phyloP scores from a whole-genome alignment of 2,797 vertebrate genomes.

The Neopelma chrysocephalum region DNA sequence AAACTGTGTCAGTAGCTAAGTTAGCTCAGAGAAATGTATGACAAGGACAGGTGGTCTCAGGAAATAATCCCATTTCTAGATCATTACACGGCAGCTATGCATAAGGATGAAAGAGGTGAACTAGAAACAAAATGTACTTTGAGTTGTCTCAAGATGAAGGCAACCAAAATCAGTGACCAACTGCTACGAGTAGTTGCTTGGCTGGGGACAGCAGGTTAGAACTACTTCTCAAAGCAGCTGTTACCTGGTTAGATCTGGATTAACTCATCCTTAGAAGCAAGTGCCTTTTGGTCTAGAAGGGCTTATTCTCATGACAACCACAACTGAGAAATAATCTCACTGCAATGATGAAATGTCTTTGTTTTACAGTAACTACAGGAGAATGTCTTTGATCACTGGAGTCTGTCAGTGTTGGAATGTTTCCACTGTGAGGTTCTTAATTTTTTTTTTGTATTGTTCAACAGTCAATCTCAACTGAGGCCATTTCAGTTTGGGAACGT shows the following conservation, averaged over 20 bases:
- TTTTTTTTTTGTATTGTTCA: slow-evolving; percentile 68
- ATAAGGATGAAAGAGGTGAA: slow-evolving; percentile 59
- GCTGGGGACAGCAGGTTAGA: slow-evolving; percentile 34
- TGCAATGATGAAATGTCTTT: slow-evolving; percentile 74
- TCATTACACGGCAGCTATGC: slow-evolving; percentile 71
- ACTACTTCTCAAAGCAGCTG: slow-evolving; percentile 18
- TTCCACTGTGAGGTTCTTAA: slow-evolving; percentile 76
- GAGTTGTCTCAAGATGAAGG: not conserved
- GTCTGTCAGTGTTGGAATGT: slow-evolving; percentile 75
- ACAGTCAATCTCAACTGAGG: slow-evolving; percentile 69
- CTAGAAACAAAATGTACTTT: slow-evolving; percentile 1
- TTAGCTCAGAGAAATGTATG: slow-evolving; percentile 44
- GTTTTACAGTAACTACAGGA: slow-evolving; percentile 71
- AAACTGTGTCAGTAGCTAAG: not conserved
- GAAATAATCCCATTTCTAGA: slow-evolving; percentile 69
- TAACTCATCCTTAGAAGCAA: slow-evolving; percentile 77
- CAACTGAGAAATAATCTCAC: slow-evolving; percentile 69
- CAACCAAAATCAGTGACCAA: not conserved
- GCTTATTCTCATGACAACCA: slow-evolving; percentile 76
- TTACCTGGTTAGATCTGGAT: slow-evolving; percentile 56
- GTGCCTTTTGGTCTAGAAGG: slow-evolving; percentile 82
- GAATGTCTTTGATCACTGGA: slow-evolving; percentile 79
- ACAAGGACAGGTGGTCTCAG: slow-evolving; percentile 70
- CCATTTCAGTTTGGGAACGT: slow-evolving; percentile 64
- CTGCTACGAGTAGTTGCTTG: not conserved